Base-by-base conservation (phyloP, 2,888 invertebrate genomes). In the Eupsilia transversa region DNA sequence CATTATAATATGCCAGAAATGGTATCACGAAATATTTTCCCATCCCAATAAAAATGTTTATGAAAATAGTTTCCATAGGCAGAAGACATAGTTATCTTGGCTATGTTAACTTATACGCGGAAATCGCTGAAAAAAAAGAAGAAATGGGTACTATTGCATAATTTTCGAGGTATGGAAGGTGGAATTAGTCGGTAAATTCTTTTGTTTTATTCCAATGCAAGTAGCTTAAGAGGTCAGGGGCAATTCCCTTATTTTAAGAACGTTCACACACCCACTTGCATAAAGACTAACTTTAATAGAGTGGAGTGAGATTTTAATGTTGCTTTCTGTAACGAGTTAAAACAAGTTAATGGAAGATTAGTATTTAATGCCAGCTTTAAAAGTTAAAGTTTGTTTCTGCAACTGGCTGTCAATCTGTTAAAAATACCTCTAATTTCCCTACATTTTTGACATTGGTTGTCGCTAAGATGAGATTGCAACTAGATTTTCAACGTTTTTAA, bases 1-100 rank as follows among this genome's bases (percentile, higher is more conserved):
- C 46, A 59, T 78, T 56, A 43, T 41, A 63, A 56, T 52, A 82
- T 82, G n/a, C 66, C 41, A 63, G 65, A 67, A 82, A 67, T 71
- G 54, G 33, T 77, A 54, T 70, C 14, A 52, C 57, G 12, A 69
- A 70, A 71, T 59, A 71, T 72, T 77, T 67, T 41, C 30, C 30
- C 46, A 38, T 41, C 7, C 33, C 38, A 59, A 67, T 67, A 77
- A 66, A 54, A n/a, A 71, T 27, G 71, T 64, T 64, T 63, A 80
- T 64, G 57, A 71, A 67, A 79, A 79, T 77, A 67, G 63, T 71
- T 79, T 70, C 23, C 27, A 23, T 52, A 71, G 10, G 59, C 38
- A 35, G 54, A 35, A 33, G 0, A 75, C 23, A 41, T 49, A 52
- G 52, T 23, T 54, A 14, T 64, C 30, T 46, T 27, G 41, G 2